Percentiles rank a stretch among this genome's conserved stretches.
These are phyloP conservation scores for Piscicola geometra DNA, from an alignment of 2,888 invertebrate genomes.

Conservation along the genomic window DNA sequence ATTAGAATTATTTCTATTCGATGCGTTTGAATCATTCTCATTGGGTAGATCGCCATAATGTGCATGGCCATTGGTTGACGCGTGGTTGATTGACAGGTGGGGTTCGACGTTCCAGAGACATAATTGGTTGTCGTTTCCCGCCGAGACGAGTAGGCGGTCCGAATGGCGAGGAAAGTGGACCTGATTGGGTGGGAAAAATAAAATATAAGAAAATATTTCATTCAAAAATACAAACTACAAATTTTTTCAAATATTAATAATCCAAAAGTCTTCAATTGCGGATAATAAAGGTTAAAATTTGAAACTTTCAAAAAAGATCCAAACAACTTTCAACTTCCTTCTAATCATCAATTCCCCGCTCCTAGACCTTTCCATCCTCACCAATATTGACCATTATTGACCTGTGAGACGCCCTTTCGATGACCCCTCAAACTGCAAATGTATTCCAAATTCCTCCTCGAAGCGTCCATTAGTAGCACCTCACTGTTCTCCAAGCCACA, in stretches of 20 bases:
- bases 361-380: conserved; percentile 46
- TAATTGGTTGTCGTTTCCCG: conserved; percentile 22
- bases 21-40: not conserved
- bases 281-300: not conserved
- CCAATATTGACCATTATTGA: conserved; percentile 50
- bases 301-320: not conserved
- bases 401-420: conserved; percentile 52
- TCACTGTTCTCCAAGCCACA: conserved; percentile 52
- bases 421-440: conserved; percentile 49
- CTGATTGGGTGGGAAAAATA: conserved; percentile 9
- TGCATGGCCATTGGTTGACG: conserved; percentile 8
- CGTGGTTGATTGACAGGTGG: not conserved
- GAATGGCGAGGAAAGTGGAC: conserved; percentile 26
- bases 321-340: not conserved
- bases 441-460: conserved; percentile 47
- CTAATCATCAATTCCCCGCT: conserved; percentile 29
- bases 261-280: too few relatives aligned
- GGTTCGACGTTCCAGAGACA: conserved; percentile 12
- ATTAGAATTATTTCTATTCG: conserved; percentile 13
- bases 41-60: not conserved
- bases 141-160: conserved; percentile 21
- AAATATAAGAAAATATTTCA: too few relatives aligned
- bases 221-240: too few relatives aligned
- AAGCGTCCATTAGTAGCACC: conserved; percentile 49
- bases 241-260: too few relatives aligned